These are phyloP conservation scores for Anguilla obscura DNA, from an alignment of 2,797 vertebrate genomes.

Conservation along the genomic window DNA sequence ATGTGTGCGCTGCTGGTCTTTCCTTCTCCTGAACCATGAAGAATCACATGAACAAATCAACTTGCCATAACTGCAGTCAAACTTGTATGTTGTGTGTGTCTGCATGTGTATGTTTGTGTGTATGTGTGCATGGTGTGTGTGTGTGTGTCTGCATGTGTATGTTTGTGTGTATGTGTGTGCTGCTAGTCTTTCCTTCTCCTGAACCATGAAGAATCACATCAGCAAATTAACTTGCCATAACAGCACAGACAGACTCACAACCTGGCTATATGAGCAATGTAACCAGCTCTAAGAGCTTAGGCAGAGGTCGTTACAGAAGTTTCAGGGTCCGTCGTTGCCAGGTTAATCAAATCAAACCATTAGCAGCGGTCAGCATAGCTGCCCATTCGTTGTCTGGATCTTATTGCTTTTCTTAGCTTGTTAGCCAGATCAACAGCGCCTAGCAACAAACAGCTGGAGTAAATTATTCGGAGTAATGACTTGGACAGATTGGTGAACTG, in stretches of 20 bases:
- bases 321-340: neutral
- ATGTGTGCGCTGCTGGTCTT: neutral
- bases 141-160: no score
- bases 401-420: neutral
- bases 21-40: neutral
- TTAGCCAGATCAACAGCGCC: neutral
- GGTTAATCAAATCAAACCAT: neutral
- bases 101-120: neutral
- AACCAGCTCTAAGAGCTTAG: neutral
- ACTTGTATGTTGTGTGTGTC: neutral
- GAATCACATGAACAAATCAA: neutral
- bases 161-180: neutral
- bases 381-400: neutral
- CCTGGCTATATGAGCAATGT: neutral
- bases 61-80: neutral
- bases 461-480: neutral
- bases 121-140: neutral
- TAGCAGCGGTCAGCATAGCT: neutral
- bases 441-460: neutral
- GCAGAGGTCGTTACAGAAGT: neutral
- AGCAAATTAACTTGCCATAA: neutral
- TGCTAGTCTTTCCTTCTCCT: neutral
- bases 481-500: constrained; percentile 17
- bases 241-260: neutral
- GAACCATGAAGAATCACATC: neutral